phyloP scores from a whole-genome alignment of 2,113 vertebrate species.

The Phoxinus phoxinus region DNA sequence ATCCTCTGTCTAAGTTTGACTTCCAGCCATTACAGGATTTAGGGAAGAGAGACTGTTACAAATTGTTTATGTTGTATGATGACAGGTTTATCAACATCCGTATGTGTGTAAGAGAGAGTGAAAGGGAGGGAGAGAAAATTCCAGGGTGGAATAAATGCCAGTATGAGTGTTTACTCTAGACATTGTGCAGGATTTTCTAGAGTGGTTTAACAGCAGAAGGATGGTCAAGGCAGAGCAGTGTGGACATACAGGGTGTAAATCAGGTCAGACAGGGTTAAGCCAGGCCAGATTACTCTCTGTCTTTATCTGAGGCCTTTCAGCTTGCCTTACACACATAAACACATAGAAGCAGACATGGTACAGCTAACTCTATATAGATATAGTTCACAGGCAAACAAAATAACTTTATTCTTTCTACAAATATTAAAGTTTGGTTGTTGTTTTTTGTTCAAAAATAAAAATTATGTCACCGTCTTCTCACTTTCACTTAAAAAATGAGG shows the following conservation, averaged over 20 bases:
- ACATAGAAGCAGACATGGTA: background rate
- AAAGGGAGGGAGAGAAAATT: conserved; percentile 22
- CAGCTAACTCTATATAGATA: background rate
- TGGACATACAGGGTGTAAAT: conserved; percentile 66
- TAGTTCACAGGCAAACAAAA: background rate
- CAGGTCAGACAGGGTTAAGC: conserved; percentile 75
- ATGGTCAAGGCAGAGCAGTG: conserved; percentile 48
- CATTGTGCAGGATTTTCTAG: conserved; percentile 43
- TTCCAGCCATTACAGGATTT: conserved; percentile 30
- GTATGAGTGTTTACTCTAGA: conserved; percentile 44
- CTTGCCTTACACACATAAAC: conserved; percentile 54
- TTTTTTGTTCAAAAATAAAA: background rate
- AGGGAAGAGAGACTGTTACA: conserved; percentile 10
- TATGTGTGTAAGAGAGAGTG: conserved; percentile 30
- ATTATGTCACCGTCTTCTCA: background rate
- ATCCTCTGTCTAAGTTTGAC: conserved; percentile 18
- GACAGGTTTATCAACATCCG: conserved; percentile 57
- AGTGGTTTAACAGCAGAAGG: conserved; percentile 49
- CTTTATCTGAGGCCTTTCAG: conserved; percentile 73
- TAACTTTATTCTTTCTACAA: background rate
- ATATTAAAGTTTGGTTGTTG: no score
- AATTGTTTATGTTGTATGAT: conserved; percentile 48
- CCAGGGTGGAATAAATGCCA: conserved; percentile 39
- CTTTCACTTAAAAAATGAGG: no score
- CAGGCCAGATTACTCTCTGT: conserved; percentile 71